Conservation (phyloP, 2,888 invertebrate species). For the Xestoiulus laeticollis region DNA sequence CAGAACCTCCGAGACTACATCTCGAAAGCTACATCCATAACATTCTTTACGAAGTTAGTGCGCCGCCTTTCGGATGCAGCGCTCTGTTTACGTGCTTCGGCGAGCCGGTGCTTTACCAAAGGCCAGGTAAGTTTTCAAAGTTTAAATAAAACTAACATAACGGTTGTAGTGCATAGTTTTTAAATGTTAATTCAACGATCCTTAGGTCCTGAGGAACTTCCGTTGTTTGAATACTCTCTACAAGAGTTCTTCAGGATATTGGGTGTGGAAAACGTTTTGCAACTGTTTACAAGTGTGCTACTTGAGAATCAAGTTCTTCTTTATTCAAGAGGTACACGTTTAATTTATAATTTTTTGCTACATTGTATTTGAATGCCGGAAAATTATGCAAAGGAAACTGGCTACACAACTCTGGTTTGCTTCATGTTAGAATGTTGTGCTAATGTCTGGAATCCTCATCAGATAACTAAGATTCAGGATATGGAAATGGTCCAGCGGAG, state of each 20-base stretch:
- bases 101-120: constrained; percentile 60
- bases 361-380: background rate
- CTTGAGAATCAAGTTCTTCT: constrained; percentile 97
- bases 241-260: constrained; percentile 87
- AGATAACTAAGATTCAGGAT: no score
- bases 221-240: constrained; percentile 92
- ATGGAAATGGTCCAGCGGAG: no score
- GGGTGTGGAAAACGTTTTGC: constrained; percentile 90
- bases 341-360: background rate
- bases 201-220: constrained; percentile 77
- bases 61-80: constrained; percentile 89
- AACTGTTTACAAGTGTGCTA: constrained; percentile 92
- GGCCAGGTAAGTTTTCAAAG: constrained; percentile 59
- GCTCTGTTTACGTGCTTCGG: constrained; percentile 72
- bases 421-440: no score
- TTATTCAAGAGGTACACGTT: constrained; percentile 79
- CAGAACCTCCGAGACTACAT: constrained; percentile 65
- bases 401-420: no score
- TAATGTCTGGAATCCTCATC: no score
- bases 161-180: background rate
- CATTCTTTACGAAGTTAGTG: constrained; percentile 90
- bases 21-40: constrained; percentile 96
- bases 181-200: constrained; percentile 36
- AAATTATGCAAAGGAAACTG: no score
- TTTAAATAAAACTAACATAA: constrained; percentile 1